Evolutionary conservation across 2,113 vertebrate species (phyloP), one percentile per base, ranked within the genome.

Genomic region (Sceloporus undulatus): DNA sequence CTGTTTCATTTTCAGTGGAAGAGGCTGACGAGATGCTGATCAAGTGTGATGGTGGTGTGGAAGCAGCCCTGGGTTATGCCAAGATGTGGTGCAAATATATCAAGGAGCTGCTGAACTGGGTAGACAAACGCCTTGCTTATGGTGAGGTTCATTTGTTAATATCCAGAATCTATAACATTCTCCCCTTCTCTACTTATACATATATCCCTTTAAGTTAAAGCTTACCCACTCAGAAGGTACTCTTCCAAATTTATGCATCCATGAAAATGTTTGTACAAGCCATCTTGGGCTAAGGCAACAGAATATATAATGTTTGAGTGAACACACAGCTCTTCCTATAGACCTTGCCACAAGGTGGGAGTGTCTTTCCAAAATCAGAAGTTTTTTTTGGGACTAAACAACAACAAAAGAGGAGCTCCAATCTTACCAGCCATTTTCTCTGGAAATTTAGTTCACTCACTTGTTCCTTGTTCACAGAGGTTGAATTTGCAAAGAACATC

Each of bases 31-130:
- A 97, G 90, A 95, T 96, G 87, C 97, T 99, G 82, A 95, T 97
- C 76, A 97, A 95, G 81, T 97, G 96, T 1, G 98, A 98, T 54
- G 97, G 97, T 0, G 98, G 98, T 14, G 98, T 99, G 76, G 98
- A 99, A 13, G 96, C 96, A 0, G 98, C 98, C 1, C 94, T 99
- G 56, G 97, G 97, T 4, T 98, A 99, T 0, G 95, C 98, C 93
- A 99, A 99, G 91, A 95, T 95, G 92, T 99, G 98, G 98, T 98
- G 98, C 91, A 98, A 97, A 94, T 99, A 99, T 1, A 96, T 98
- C 90, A 99, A 99, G 91, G 98, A 99, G 84, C 96, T 99, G 1
- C 96, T 99, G 89, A 94, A 85, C 85, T 99, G 98, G 98, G 98
- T 98, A 5, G 98, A 99, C 84, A 99, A 98, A 90, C 98, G 98